Conservation (phyloP, 2,113 vertebrate species). For the Nothocercus julius region DNA sequence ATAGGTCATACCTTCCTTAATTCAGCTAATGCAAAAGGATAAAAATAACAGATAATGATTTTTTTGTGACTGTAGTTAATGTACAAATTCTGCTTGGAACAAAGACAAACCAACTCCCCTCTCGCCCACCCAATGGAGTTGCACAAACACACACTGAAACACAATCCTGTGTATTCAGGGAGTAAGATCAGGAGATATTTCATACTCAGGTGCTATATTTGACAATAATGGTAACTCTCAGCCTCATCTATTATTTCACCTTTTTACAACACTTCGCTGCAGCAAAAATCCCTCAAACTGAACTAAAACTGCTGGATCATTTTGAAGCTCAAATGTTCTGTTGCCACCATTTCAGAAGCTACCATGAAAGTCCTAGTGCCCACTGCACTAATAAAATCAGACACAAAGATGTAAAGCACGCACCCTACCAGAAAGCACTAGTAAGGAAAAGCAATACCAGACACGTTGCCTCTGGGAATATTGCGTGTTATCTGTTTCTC, state of each 20-base stretch:
- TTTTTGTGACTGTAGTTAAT: not conserved
- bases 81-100: not conserved
- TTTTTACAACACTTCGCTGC: not conserved
- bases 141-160: not conserved
- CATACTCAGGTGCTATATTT: not conserved
- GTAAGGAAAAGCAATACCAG: not conserved
- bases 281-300: not conserved
- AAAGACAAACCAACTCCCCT: not conserved
- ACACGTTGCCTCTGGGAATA: slow-evolving; percentile 35
- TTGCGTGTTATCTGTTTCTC: slow-evolving; percentile 29
- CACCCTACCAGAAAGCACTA: not conserved
- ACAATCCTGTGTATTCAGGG: not conserved
- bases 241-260: not conserved
- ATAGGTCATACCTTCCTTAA: not conserved
- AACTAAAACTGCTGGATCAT: not conserved
- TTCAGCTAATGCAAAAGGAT: not conserved
- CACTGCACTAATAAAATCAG: not conserved
- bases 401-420: not conserved
- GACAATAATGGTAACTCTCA: not conserved
- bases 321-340: not conserved
- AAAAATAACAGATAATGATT: not conserved
- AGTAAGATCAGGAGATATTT: not conserved
- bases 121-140: not conserved
- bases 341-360: not conserved
- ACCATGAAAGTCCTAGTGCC: not conserved